Percentiles rank a stretch among this genome's conserved stretches.
Conservation (phyloP, 2,113 vertebrate species). For the Cephalophus harveyi region DNA sequence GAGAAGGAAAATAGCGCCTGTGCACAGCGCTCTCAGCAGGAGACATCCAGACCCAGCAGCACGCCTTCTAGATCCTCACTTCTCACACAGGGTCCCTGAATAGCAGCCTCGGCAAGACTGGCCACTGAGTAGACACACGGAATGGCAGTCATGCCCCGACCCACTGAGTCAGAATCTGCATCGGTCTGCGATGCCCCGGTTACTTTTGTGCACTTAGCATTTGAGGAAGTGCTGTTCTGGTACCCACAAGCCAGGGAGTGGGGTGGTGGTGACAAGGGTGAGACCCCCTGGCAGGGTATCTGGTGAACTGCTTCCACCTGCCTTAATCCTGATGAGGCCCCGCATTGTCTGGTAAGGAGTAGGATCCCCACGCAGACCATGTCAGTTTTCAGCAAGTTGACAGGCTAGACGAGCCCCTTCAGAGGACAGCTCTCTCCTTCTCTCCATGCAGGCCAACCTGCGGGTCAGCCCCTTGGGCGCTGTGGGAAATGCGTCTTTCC, state of each 20-base stretch:
- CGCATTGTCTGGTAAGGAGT: rapidly evolving
- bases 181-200: rapidly evolving
- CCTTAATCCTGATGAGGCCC: neutral
- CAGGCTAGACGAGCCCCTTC: neutral
- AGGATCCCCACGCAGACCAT: neutral
- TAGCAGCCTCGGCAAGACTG: rapidly evolving
- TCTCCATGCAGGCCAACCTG: neutral
- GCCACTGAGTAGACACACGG: neutral
- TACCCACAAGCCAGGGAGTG: neutral
- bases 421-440: neutral
- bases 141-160: rapidly evolving
- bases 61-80: neutral
- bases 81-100: neutral
- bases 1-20: neutral
- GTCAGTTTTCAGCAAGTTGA: neutral
- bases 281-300: neutral
- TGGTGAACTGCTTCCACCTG: neutral
- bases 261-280: neutral
- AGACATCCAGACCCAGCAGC: rapidly evolving
- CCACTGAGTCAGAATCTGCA: neutral
- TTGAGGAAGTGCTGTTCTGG: neutral
- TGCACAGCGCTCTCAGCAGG: neutral
- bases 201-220: rapidly evolving
- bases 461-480: neutral
- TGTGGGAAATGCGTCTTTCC: neutral